Evolutionary conservation across 2,113 vertebrate species (phyloP).

Genomic region (Mugil cephalus): DNA sequence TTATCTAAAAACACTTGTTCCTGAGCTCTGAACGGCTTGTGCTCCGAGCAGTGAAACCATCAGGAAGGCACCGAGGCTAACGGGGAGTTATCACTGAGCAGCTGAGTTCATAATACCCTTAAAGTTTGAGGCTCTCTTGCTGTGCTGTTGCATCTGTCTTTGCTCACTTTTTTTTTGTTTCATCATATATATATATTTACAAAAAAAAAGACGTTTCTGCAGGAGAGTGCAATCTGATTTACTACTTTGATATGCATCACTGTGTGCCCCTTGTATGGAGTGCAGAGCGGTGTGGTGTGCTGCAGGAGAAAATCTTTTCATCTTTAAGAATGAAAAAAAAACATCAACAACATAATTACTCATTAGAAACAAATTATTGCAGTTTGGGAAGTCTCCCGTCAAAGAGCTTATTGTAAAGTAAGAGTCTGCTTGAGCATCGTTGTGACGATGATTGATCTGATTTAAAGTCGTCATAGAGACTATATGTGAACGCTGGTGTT

Average conservation of each 20-base stretch:
- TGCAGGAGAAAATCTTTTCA: conserved; percentile 26
- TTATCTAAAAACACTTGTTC: not conserved
- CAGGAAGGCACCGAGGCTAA: conserved; percentile 8
- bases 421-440: not conserved
- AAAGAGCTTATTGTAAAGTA: not conserved
- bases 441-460: not conserved
- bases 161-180: not conserved
- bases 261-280: conserved; percentile 9
- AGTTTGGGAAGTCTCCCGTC: not conserved
- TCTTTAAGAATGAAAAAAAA: conserved; percentile 17
- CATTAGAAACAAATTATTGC: conserved; percentile 15
- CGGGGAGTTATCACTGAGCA: not conserved
- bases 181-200: not conserved
- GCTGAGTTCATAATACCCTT: conserved; percentile 10
- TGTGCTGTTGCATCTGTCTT: conserved; percentile 9
- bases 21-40: conserved; percentile 13
- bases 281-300: not conserved
- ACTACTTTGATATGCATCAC: conserved; percentile 16
- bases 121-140: conserved; percentile 19
- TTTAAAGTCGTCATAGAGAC: no score
- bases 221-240: conserved; percentile 11
- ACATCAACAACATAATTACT: not conserved
- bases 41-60: conserved; percentile 3
- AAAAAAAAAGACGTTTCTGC: conserved; percentile 5
- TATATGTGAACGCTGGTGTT: no score